Base-by-base conservation (phyloP, 1,140 invertebrate species). In the Micrasema longulum region DNA sequence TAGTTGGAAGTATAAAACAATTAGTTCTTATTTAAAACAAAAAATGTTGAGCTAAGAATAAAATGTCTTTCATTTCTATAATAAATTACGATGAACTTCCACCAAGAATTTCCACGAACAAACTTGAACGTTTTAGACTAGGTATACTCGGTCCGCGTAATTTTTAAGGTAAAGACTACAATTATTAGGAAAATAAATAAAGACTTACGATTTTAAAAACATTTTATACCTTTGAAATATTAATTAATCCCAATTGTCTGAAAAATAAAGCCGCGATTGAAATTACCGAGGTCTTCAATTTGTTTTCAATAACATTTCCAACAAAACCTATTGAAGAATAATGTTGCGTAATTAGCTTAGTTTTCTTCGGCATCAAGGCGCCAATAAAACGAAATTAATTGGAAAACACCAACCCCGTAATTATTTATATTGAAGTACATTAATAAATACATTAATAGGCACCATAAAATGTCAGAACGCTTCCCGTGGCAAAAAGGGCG, bases 301-400 rank as follows among this genome's bases (percentile, higher is more conserved):
- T 60, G 55, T 60, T 60, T 38, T 41, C 55, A 60, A 41, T 60
- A 60, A 60, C 26, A 53, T 26, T 41, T 18, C 11, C 16, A 31
- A 60, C 55, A 60, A 60, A 60, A 35, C 36, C 55, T 38, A 41
- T 60, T 60, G 55, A 60, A 35, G 36, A 60, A 38, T 60, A 31
- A 16, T 16, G 9, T 7, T 31, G 31, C n/a, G 36, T 60, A 60
- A 60, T 60, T 60, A 41, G 38, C 35, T 43, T 43, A 38, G 26
- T 41, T 60, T 41, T 60, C 35, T 22, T 18, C 35, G 36, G 14
- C 18, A 18, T 38, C 55, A 9, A 12, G 36, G 55, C 55, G 55
- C 55, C 55, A 60, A 60, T 60, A 60, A 60, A 60, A 60, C 35
- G 2, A 36, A 41, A 43, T 22, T 60, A 60, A 60, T 60, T 60